These are phyloP conservation scores for Fistularia commersonii DNA, from an alignment of 2,797 vertebrate species.

Conservation along the genomic window DNA sequence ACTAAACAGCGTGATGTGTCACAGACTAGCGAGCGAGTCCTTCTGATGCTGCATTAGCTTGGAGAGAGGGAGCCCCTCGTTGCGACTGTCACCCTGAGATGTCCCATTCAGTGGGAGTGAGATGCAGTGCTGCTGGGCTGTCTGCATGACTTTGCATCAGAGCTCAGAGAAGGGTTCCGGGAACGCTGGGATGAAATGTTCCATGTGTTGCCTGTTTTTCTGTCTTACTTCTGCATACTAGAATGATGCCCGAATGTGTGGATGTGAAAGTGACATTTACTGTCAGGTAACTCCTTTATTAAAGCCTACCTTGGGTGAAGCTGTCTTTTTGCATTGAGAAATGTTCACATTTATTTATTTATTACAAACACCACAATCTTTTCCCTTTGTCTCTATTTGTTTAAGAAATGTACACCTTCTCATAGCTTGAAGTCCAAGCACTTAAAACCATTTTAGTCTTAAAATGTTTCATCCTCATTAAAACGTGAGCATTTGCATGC, in stretches of 20 bases:
- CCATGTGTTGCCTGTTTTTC: constrained; percentile 31
- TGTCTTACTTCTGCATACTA: constrained; percentile 51
- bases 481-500: too few relatives aligned
- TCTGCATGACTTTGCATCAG: constrained; percentile 35
- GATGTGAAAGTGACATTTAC: constrained; percentile 11
- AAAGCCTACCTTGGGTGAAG: constrained; percentile 6
- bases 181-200: constrained; percentile 13
- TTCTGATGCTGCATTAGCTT: constrained; percentile 30
- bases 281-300: constrained; percentile 6
- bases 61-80: constrained; percentile 21
- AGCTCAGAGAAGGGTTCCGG: constrained; percentile 8
- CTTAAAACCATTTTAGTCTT: too few relatives aligned
- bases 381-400: background rate
- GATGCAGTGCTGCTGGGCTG: constrained; percentile 38
- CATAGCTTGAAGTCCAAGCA: background rate
- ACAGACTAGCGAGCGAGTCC: constrained; percentile 26
- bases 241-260: constrained; percentile 38
- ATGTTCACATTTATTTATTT: constrained; percentile 28
- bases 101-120: constrained; percentile 40
- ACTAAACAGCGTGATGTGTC: constrained; percentile 23
- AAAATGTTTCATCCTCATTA: too few relatives aligned
- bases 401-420: background rate
- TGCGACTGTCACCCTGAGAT: constrained; percentile 33
- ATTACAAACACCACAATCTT: constrained; percentile 17
- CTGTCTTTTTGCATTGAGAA: constrained; percentile 8